Percentiles rank a stretch among this genome's conserved stretches.
These are phyloP conservation scores for Thalassoma bifasciatum DNA, from an alignment of 2,113 vertebrate species.

Conservation along the genomic window DNA sequence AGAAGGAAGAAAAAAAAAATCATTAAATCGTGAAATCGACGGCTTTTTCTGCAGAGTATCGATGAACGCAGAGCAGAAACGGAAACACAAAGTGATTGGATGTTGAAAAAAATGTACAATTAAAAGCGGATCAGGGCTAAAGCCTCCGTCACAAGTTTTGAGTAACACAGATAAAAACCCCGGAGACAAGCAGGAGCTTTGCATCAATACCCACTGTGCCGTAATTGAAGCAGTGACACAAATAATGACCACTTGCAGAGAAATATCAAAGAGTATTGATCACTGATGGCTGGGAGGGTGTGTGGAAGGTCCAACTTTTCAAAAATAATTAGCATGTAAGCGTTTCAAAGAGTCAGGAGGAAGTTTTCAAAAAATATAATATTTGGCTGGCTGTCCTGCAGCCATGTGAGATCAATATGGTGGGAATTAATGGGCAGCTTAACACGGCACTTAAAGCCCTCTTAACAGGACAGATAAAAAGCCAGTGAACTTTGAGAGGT, in stretches of 20 bases:
- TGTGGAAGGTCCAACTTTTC: conserved; percentile 51
- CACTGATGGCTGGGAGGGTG: conserved; percentile 35
- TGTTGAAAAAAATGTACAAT: conserved; percentile 32
- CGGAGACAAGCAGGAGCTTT: conserved; percentile 20
- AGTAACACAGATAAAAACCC: conserved; percentile 32
- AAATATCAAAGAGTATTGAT: conserved; percentile 59
- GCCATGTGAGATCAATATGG: conserved; percentile 68
- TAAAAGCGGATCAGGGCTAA: conserved; percentile 35
- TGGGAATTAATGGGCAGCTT: conserved; percentile 77
- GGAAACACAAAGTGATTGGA: not conserved
- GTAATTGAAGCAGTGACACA: conserved; percentile 45
- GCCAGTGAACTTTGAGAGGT: conserved; percentile 76
- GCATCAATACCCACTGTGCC: conserved; percentile 32
- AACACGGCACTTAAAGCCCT: conserved; percentile 80
- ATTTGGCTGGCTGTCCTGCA: conserved; percentile 46
- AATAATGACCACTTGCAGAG: conserved; percentile 54
- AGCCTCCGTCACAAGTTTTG: conserved; percentile 26
- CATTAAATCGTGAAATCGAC: conserved; percentile 8
- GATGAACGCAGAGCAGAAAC: not conserved
- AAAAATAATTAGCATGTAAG: conserved; percentile 70
- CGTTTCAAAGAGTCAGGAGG: conserved; percentile 51
- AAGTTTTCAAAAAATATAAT: conserved; percentile 70
- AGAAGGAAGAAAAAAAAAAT: conserved; percentile 7
- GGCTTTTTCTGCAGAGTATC: conserved; percentile 8
- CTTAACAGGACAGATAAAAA: conserved; percentile 76